Evolutionary conservation across 2,888 invertebrate genomes (phyloP).

Genomic region (Euzetes globulus): DNA sequence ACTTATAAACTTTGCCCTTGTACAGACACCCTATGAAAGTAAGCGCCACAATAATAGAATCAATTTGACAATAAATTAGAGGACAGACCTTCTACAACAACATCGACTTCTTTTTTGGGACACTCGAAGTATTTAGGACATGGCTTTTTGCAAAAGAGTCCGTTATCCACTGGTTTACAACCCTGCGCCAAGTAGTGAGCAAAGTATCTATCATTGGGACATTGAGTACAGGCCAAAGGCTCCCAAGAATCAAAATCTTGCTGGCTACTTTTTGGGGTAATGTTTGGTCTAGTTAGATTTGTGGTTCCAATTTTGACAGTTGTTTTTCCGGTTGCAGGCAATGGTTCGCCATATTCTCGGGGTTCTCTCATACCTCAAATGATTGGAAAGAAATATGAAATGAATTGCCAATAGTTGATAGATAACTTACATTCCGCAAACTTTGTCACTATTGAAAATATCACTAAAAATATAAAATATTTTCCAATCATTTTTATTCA

Average conservation of each 20-base stretch:
- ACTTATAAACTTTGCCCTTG: neutral
- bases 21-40: neutral
- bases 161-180: neutral
- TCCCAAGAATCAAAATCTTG: neutral
- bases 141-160: neutral
- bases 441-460: too few relatives aligned
- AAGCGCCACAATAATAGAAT: neutral
- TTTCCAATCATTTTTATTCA: too few relatives aligned
- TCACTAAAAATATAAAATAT: too few relatives aligned
- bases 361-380: neutral
- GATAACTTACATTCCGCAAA: too few relatives aligned
- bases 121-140: slow-evolving; percentile 24
- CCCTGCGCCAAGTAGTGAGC: neutral
- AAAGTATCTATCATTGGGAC: neutral
- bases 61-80: neutral
- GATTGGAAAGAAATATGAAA: neutral
- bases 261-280: neutral
- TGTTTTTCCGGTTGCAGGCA: neutral
- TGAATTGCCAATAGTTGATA: too few relatives aligned
- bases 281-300: neutral
- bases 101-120: neutral
- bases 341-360: neutral
- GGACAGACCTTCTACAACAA: neutral
- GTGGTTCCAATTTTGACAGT: neutral
- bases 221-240: neutral